Conservation (phyloP, 2,888 invertebrate species). For the Agrotis exclamationis region DNA sequence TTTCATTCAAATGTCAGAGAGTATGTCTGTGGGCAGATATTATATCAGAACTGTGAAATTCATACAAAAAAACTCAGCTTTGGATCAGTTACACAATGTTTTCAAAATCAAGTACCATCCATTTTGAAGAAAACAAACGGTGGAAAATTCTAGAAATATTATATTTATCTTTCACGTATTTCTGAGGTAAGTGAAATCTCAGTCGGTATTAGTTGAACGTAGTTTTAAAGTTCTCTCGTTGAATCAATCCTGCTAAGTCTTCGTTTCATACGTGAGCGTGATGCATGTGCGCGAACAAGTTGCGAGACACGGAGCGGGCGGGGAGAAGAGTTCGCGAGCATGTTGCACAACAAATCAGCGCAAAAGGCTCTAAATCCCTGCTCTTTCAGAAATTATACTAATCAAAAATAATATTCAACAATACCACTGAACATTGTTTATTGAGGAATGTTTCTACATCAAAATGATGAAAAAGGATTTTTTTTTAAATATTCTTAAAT, state of each 20-base stretch:
- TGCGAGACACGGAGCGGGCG: not conserved
- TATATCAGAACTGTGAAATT: not conserved
- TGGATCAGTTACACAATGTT: not conserved
- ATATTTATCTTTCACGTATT: conserved; percentile 30
- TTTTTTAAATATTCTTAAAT: not conserved
- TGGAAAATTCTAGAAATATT: conserved; percentile 14
- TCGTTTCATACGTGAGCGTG: conserved; percentile 35
- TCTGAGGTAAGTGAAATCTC: conserved; percentile 45
- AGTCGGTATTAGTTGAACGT: conserved; percentile 41
- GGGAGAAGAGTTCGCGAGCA: not conserved
- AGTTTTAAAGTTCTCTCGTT: conserved; percentile 54
- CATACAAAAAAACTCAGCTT: not conserved
- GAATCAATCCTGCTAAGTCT: conserved; percentile 59
- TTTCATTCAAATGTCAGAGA: not conserved
- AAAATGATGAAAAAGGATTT: not conserved
- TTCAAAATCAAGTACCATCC: not conserved
- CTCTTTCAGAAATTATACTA: not conserved
- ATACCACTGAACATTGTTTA: too few relatives aligned
- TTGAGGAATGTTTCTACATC: too few relatives aligned
- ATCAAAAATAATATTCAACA: not conserved
- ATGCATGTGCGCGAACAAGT: conserved; percentile 33
- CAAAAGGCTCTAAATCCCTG: not conserved
- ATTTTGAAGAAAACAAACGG: conserved; percentile 6
- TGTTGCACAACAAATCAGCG: not conserved
- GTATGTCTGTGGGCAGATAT: not conserved